phyloP scores from a whole-genome alignment of 37 sponge, comb jelly and placozoan genomes.

The Halisarca cf. caerulea region DNA sequence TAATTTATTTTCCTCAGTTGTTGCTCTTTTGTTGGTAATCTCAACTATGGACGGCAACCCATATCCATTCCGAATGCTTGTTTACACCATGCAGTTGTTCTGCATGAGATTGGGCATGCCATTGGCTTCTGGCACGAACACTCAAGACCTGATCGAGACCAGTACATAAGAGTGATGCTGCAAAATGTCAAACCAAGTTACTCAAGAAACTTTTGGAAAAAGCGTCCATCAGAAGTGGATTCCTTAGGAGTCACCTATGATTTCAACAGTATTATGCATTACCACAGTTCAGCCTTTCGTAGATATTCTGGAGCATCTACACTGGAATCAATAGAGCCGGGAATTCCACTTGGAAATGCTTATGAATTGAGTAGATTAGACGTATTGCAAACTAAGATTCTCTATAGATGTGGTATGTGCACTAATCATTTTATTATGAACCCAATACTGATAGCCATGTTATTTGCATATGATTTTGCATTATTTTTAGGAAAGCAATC shows the following conservation, averaged over 20 bases:
- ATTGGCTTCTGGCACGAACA: slow-evolving; percentile 49
- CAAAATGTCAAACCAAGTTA: slow-evolving; percentile 18
- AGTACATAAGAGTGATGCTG: not conserved
- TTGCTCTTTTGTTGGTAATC: slow-evolving; percentile 42
- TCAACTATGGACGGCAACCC: slow-evolving; percentile 20
- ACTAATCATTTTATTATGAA: too few species aligned
- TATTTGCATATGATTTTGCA: too few species aligned
- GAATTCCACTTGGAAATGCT: slow-evolving; percentile 58
- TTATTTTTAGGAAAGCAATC: not conserved
- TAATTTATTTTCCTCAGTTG: slow-evolving; percentile 4
- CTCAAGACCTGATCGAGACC: slow-evolving; percentile 37
- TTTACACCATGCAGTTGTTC: not conserved
- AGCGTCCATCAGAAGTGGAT: slow-evolving; percentile 16
- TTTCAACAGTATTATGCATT: slow-evolving; percentile 89
- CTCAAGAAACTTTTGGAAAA: slow-evolving; percentile 44
- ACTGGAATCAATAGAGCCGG: slow-evolving; percentile 36
- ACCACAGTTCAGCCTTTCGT: slow-evolving; percentile 31
- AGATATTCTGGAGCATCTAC: slow-evolving; percentile 16
- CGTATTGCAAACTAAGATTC: slow-evolving; percentile 57
- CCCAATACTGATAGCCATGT: too few species aligned
- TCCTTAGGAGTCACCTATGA: slow-evolving; percentile 75
- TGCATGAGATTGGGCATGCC: slow-evolving; percentile 41
- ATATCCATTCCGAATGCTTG: slow-evolving; percentile 34
- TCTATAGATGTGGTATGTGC: slow-evolving; percentile 71
- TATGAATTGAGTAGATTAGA: slow-evolving; percentile 56